These are phyloP conservation scores for Dicyrtoma fusca DNA, from an alignment of 2,888 invertebrate species.

Conservation along the genomic window DNA sequence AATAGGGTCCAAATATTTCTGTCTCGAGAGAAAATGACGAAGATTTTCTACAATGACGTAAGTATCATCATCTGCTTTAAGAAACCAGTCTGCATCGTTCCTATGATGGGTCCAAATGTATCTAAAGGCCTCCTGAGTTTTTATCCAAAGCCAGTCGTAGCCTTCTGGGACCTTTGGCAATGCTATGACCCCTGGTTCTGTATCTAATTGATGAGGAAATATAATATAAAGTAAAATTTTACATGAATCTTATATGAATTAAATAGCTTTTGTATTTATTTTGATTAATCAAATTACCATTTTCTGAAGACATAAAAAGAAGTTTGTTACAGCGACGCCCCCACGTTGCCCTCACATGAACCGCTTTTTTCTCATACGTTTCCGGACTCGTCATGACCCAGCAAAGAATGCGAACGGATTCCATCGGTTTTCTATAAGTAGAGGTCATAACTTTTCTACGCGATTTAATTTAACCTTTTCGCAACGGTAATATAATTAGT, in stretches of 20 bases:
- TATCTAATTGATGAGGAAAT: too few relatives aligned
- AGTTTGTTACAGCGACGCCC: conserved; percentile 86
- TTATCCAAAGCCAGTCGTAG: conserved; percentile 92
- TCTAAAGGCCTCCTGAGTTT: conserved; percentile 91
- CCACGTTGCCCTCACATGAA: conserved; percentile 94
- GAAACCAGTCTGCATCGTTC: conserved; percentile 91
- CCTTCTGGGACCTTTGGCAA: conserved; percentile 81
- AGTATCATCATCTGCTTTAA: conserved; percentile 86
- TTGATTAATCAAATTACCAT: conserved; percentile 63
- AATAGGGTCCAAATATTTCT: conserved; percentile 73
- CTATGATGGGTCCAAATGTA: conserved; percentile 83
- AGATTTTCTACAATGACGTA: conserved; percentile 92
- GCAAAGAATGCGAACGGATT: conserved; percentile 69
- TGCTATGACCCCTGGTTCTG: conserved; percentile 80
- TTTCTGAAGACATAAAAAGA: conserved; percentile 81
- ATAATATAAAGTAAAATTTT: too few relatives aligned
- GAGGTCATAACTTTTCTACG: too few relatives aligned
- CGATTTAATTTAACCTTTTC: too few relatives aligned
- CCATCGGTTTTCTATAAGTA: too few relatives aligned
- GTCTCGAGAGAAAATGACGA: conserved; percentile 81
- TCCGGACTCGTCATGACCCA: conserved; percentile 95
- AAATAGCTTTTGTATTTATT: too few relatives aligned
- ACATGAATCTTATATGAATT: too few relatives aligned
- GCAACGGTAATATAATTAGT: too few relatives aligned
- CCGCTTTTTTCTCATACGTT: conserved; percentile 86